Conservation (phyloP, 2,888 invertebrate species). For the Hybos culiciformis region DNA sequence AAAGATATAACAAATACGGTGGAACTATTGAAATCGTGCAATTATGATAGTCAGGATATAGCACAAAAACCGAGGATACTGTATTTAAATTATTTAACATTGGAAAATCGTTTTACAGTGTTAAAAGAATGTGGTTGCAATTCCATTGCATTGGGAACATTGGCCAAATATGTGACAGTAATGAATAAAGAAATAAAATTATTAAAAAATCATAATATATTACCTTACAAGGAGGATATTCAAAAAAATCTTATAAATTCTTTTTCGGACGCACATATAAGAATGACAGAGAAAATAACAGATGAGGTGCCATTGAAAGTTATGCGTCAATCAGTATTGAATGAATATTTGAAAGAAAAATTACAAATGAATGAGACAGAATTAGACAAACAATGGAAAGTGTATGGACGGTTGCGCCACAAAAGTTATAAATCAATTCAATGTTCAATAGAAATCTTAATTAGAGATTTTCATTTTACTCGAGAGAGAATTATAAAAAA, state of each 20-base stretch:
- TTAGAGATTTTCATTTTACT: slow-evolving; percentile 42
- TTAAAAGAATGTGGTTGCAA: slow-evolving; percentile 47
- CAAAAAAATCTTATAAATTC: slow-evolving; percentile 24
- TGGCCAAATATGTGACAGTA: slow-evolving; percentile 31
- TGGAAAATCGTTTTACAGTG: slow-evolving; percentile 47
- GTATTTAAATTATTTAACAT: slow-evolving; percentile 40
- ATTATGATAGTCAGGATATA: slow-evolving; percentile 40
- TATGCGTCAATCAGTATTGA: slow-evolving; percentile 25
- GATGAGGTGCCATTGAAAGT: slow-evolving; percentile 19
- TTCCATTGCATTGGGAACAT: slow-evolving; percentile 29
- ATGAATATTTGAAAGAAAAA: slow-evolving; percentile 31
- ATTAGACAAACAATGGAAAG: slow-evolving; percentile 28
- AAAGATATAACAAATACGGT: slow-evolving; percentile 24
- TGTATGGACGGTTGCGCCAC: slow-evolving; percentile 29
- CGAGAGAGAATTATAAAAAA: slow-evolving; percentile 41
- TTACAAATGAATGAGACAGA: slow-evolving; percentile 31
- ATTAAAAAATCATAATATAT: slow-evolving; percentile 32
- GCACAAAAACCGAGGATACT: slow-evolving; percentile 42
- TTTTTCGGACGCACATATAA: slow-evolving; percentile 21
- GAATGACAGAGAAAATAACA: neutral
- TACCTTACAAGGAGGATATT: slow-evolving; percentile 34
- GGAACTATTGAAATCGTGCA: slow-evolving; percentile 22
- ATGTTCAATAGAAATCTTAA: slow-evolving; percentile 41
- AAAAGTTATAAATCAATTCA: slow-evolving; percentile 40
- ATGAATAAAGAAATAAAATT: slow-evolving; percentile 27